Evolutionary conservation across 2,888 invertebrate species (phyloP).

Genomic region (Cacoxenus indagator): DNA sequence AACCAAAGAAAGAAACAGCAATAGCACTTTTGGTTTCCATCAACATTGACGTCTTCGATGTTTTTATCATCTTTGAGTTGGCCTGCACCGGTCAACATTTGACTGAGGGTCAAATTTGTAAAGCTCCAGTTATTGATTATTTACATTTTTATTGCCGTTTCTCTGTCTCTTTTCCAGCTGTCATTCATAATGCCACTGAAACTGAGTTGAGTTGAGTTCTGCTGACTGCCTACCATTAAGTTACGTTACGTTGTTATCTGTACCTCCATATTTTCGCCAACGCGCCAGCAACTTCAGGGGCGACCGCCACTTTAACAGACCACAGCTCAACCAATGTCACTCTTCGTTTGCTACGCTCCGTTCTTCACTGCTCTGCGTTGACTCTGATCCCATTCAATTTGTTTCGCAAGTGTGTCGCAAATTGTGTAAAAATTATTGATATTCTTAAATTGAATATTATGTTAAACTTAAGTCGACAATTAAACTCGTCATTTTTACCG

Average conservation of each 20-base stretch:
- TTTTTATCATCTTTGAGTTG: not conserved
- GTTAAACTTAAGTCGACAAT: constrained; percentile 47
- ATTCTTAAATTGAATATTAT: constrained; percentile 53
- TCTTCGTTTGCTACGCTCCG: too few relatives aligned
- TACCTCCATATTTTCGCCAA: too few relatives aligned
- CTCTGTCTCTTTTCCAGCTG: not conserved
- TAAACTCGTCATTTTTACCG: constrained; percentile 16
- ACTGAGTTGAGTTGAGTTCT: too few relatives aligned
- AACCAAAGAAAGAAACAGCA: not conserved
- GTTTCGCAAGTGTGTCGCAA: constrained; percentile 28
- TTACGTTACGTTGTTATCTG: too few relatives aligned
- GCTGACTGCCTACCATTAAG: too few relatives aligned
- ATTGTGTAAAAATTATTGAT: constrained; percentile 37
- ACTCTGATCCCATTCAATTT: too few relatives aligned
- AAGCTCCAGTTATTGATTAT: not conserved
- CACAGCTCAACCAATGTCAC: too few relatives aligned
- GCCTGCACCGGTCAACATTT: not conserved
- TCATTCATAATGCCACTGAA: not conserved
- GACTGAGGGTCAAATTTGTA: too few relatives aligned
- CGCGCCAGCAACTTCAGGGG: too few relatives aligned
- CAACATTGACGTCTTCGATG: not conserved
- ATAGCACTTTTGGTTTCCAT: not conserved
- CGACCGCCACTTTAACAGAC: too few relatives aligned
- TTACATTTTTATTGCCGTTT: not conserved
- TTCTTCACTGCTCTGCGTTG: too few relatives aligned